Conservation (phyloP, 2,888 invertebrate species). For the Ditylenchus weischeri region DNA sequence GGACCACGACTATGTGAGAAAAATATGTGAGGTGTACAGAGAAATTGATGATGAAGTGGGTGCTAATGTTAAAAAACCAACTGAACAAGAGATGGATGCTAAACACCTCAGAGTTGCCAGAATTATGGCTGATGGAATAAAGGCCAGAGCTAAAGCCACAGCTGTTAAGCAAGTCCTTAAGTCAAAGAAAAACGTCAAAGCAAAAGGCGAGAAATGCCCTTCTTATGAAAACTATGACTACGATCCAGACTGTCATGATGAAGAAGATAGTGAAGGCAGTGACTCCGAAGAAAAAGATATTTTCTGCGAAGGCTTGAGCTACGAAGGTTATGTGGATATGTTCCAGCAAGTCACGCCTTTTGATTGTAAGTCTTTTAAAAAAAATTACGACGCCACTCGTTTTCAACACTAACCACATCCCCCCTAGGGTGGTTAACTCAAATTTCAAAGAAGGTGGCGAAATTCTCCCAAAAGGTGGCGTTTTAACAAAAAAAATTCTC, state of each 20-base stretch:
- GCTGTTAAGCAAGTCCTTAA: neutral
- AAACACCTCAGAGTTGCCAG: neutral
- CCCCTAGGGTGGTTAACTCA: too few species aligned
- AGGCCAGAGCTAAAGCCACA: neutral
- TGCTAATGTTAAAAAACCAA: neutral
- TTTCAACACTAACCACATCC: too few species aligned
- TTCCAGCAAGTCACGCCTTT: neutral
- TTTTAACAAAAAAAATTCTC: too few species aligned
- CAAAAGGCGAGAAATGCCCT: neutral
- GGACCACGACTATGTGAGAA: neutral
- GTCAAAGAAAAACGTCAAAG: neutral
- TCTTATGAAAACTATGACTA: neutral
- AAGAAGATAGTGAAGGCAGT: neutral
- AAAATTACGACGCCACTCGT: too few species aligned
- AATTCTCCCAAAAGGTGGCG: too few species aligned
- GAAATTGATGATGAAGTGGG: slow-evolving; percentile 1
- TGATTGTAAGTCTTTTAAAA: neutral
- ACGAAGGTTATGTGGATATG: slow-evolving; percentile 3
- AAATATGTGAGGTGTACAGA: neutral
- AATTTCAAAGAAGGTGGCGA: too few species aligned
- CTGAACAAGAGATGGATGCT: neutral
- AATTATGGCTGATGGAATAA: neutral
- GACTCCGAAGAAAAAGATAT: neutral
- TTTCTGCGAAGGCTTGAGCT: neutral
- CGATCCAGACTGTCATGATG: slow-evolving; percentile 2